Evolutionary conservation across 2,113 vertebrate species (phyloP).

Genomic region (Amphiprion percula): DNA sequence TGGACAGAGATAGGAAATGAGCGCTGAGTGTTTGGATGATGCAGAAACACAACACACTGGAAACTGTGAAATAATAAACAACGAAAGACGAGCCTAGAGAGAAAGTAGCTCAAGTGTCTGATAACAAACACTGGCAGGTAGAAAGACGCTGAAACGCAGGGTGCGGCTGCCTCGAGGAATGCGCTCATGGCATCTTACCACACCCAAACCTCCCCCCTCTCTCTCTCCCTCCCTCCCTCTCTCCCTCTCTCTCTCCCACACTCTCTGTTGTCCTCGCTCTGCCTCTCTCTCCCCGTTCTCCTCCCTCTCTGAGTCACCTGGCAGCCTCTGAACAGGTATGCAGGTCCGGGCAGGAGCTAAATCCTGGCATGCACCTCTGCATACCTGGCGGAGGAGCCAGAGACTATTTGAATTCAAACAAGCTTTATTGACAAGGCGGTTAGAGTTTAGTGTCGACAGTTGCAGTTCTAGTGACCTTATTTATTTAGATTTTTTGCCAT

Average conservation of each 20-base stretch:
- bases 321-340: constrained; percentile 57
- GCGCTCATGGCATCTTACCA: constrained; percentile 74
- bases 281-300: constrained; percentile 1
- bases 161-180: constrained; percentile 71
- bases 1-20: constrained; percentile 2
- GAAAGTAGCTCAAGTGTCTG: constrained; percentile 23
- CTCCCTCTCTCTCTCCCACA: constrained; percentile 7
- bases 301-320: constrained; percentile 74
- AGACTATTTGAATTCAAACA: constrained; percentile 12
- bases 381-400: constrained; percentile 20
- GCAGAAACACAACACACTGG: not conserved
- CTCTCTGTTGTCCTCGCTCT: not conserved
- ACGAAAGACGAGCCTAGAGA: not conserved
- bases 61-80: not conserved
- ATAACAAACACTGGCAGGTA: constrained; percentile 68
- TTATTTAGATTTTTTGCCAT: not conserved
- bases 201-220: constrained; percentile 50
- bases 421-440: constrained; percentile 15
- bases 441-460: not conserved
- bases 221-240: not conserved
- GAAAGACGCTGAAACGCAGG: constrained; percentile 52
- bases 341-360: constrained; percentile 56
- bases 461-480: not conserved
- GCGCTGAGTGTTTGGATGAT: not conserved
- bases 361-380: constrained; percentile 44